Percentiles rank a stretch among this genome's conserved stretches.
Evolutionary conservation across 2,888 invertebrate species (phyloP).

Genomic region (Cataglyphis cursor): DNA sequence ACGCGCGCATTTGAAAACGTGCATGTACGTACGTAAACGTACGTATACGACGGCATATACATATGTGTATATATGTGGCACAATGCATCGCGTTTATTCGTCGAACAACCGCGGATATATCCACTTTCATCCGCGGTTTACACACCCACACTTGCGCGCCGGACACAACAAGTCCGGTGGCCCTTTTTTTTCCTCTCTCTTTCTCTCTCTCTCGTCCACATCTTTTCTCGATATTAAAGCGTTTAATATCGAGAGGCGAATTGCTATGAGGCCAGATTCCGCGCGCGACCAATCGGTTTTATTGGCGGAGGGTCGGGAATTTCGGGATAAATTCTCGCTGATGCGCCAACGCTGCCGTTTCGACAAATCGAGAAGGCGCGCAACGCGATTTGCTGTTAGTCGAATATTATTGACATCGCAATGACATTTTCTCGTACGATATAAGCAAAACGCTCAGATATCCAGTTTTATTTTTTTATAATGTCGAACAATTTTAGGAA

Average conservation of each 20-base stretch:
- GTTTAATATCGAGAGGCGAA: conserved; percentile 70
- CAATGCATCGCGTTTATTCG: conserved; percentile 75
- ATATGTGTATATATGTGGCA: conserved; percentile 16
- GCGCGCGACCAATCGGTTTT: conserved; percentile 34
- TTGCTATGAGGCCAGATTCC: conserved; percentile 53
- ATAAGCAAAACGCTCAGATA: background rate
- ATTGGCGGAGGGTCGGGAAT: conserved; percentile 29
- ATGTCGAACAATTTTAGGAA: background rate
- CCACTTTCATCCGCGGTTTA: conserved; percentile 76
- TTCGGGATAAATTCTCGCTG: conserved; percentile 38
- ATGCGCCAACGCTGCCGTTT: conserved; percentile 12
- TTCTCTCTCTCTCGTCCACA: background rate
- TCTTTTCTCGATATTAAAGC: conserved; percentile 71
- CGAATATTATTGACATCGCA: conserved; percentile 19
- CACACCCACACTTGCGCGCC: conserved; percentile 50
- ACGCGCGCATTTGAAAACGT: conserved; percentile 8
- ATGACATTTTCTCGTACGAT: conserved; percentile 6
- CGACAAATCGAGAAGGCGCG: conserved; percentile 43
- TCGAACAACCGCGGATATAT: conserved; percentile 73
- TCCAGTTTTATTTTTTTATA: conserved; percentile 32
- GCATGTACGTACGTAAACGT: background rate
- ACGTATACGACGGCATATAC: background rate
- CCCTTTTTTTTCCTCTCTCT: background rate
- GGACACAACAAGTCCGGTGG: conserved; percentile 8
- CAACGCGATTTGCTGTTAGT: conserved; percentile 26